Percentiles rank a stretch among this genome's conserved stretches.
These are phyloP conservation scores for Isurus oxyrinchus DNA, from an alignment of 2,113 vertebrate genomes.

Conservation along the genomic window DNA sequence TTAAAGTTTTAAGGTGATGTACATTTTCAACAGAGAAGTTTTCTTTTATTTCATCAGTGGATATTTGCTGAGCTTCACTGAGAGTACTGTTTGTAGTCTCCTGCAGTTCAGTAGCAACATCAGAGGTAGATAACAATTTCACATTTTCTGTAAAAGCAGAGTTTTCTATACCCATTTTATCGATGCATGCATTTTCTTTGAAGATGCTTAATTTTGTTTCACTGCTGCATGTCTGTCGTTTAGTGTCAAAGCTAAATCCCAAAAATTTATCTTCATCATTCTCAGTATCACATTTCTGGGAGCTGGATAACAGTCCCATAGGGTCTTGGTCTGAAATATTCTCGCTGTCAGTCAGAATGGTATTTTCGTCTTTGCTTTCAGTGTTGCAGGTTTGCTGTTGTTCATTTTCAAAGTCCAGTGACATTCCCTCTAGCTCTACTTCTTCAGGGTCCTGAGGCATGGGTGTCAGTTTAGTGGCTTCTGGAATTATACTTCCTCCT, in stretches of 20 bases:
- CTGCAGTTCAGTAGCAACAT: not conserved
- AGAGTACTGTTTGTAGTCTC: not conserved
- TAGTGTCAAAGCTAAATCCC: not conserved
- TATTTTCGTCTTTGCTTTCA: not conserved
- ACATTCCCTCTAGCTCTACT: not conserved
- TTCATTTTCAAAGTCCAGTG: not conserved
- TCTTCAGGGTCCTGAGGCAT: not conserved
- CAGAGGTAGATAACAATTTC: not conserved
- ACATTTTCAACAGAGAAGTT: not conserved
- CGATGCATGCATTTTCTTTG: not conserved
- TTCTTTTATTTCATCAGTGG: not conserved
- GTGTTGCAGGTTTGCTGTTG: not conserved
- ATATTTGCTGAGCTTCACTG: not conserved
- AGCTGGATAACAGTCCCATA: too few species aligned
- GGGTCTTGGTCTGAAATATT: not conserved
- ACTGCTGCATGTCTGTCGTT: too few species aligned
- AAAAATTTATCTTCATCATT: too few species aligned
- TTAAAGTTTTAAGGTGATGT: not conserved
- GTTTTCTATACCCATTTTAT: not conserved
- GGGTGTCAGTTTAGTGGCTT: not conserved
- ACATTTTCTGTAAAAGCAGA: not conserved
- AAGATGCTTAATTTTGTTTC: not conserved
- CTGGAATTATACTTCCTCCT: not conserved
- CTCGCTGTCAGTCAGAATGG: not conserved
- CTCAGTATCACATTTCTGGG: not conserved